Percentiles rank a stretch among this genome's conserved stretches.
Evolutionary conservation across 2,797 vertebrate species (phyloP).

Genomic region (Philypnodon macrostomus): DNA sequence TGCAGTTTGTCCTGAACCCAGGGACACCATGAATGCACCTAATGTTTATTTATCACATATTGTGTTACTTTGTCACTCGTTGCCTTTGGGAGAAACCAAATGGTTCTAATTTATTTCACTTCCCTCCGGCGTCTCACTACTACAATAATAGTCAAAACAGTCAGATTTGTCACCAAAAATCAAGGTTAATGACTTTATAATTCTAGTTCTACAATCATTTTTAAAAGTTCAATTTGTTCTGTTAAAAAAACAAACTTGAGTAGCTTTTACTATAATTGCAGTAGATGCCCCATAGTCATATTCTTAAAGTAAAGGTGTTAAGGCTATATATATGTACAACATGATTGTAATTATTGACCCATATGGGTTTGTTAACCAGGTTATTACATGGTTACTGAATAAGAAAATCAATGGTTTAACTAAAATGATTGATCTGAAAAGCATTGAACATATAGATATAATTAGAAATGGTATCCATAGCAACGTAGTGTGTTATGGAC

Average conservation of each 20-base stretch:
- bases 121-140: slow-evolving; percentile 48
- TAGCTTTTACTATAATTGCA: no score
- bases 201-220: slow-evolving; percentile 15
- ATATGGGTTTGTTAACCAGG: not conserved
- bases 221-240: no score
- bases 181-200: slow-evolving; percentile 64
- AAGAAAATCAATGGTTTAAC: slow-evolving; percentile 8
- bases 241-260: no score
- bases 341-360: not conserved
- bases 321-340: slow-evolving; percentile 3
- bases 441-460: slow-evolving; percentile 5
- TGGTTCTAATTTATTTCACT: slow-evolving; percentile 75
- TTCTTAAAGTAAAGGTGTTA: no score
- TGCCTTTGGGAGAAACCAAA: slow-evolving; percentile 70
- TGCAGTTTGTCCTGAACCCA: no score
- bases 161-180: slow-evolving; percentile 68
- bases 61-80: slow-evolving; percentile 69
- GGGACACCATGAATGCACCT: slow-evolving; percentile 6
- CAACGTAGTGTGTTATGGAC: not conserved
- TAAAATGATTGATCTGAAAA: slow-evolving; percentile 8
- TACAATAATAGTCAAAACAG: slow-evolving; percentile 69
- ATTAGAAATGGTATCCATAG: slow-evolving; percentile 6
- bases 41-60: slow-evolving; percentile 62
- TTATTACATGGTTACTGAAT: not conserved
- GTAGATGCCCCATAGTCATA: no score